Conservation (phyloP, 2,797 vertebrate genomes). For the Diceros bicornis region DNA sequence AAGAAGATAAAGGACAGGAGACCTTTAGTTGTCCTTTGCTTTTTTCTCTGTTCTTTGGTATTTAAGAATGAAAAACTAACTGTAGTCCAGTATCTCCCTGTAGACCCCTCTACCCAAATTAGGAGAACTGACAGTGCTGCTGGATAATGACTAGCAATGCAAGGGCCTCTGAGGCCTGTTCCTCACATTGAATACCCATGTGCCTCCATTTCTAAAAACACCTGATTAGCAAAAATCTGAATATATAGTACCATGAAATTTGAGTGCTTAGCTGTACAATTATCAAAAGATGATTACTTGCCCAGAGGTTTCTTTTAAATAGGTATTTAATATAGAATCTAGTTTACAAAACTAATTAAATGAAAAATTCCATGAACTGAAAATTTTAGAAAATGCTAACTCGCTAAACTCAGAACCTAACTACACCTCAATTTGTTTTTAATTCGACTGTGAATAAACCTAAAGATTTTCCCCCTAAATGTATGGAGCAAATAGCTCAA, state of each 20-base stretch:
- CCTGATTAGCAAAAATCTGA: slow-evolving; percentile 26
- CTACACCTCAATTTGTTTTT: background rate
- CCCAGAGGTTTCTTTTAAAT: slow-evolving; percentile 48
- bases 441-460: background rate
- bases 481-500: background rate
- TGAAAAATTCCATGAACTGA: slow-evolving; percentile 47
- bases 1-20: slow-evolving; percentile 3
- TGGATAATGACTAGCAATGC: slow-evolving; percentile 10
- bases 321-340: slow-evolving; percentile 26
- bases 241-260: background rate
- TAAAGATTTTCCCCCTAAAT: background rate
- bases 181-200: background rate
- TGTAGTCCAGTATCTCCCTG: background rate
- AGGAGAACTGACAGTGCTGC: background rate
- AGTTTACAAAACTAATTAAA: slow-evolving; percentile 35
- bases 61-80: background rate
- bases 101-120: background rate
- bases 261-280: background rate
- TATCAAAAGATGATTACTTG: slow-evolving; percentile 37
- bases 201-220: slow-evolving; percentile 1
- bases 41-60: background rate
- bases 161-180: background rate
- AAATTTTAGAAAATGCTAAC: slow-evolving; percentile 62
- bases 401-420: slow-evolving; percentile 16
- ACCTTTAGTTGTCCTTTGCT: background rate